Percentiles rank a stretch among this genome's conserved stretches.
phyloP scores from a whole-genome alignment of 2,797 vertebrate species.

The Phataginus tetradactyla region DNA sequence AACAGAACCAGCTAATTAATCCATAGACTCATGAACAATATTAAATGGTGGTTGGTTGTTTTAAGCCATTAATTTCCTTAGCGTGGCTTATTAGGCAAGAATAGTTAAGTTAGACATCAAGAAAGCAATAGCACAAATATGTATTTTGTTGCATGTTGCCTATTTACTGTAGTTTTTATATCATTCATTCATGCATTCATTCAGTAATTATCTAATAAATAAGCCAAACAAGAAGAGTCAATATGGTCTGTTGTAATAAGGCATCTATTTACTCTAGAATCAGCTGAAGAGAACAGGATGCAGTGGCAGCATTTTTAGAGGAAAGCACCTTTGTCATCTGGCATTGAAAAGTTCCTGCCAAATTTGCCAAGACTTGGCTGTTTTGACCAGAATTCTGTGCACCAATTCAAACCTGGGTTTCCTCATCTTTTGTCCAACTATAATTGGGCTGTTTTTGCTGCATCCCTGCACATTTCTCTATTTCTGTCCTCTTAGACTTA shows the following conservation, averaged over 20 bases:
- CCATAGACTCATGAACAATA: background rate
- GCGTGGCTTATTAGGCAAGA: background rate
- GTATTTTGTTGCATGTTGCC: background rate
- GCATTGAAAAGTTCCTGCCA: background rate
- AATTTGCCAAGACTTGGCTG: slow-evolving; percentile 20
- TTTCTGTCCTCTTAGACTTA: slow-evolving; percentile 63
- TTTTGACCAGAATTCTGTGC: background rate
- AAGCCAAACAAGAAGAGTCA: background rate
- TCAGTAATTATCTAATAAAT: background rate
- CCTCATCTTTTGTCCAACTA: background rate
- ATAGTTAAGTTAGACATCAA: background rate
- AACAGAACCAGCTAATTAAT: background rate
- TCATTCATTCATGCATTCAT: background rate
- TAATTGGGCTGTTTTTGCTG: slow-evolving; percentile 50
- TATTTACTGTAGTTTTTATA: background rate
- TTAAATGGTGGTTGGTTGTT: background rate
- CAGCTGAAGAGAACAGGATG: background rate
- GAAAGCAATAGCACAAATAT: background rate
- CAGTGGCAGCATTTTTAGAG: background rate
- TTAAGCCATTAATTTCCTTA: background rate
- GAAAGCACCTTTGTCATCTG: background rate
- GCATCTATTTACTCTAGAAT: background rate
- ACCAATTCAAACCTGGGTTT: background rate
- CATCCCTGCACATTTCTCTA: slow-evolving; percentile 51
- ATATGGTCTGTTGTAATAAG: background rate